phyloP scores from a whole-genome alignment of 2,888 invertebrate genomes.

The Heliconius hortense region DNA sequence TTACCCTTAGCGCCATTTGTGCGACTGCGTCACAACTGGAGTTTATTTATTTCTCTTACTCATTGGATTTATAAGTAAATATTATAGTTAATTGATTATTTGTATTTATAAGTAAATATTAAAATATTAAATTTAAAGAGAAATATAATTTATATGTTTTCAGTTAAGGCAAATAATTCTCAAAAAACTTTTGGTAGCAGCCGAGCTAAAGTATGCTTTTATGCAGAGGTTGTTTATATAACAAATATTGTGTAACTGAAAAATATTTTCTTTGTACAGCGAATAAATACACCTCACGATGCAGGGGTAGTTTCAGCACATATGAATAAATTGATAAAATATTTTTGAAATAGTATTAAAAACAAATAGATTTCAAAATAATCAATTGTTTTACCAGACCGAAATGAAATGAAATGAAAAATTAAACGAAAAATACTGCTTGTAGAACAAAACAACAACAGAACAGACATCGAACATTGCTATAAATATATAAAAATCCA shows the following conservation, averaged over 20 bases:
- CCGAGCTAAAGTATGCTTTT: conserved; percentile 6
- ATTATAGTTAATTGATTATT: no score
- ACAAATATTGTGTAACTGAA: conserved; percentile 11
- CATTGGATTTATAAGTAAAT: no score
- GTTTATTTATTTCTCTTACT: no score
- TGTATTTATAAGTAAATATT: neutral
- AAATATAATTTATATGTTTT: neutral
- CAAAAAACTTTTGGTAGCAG: neutral
- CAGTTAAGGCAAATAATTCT: neutral
- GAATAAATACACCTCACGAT: neutral
- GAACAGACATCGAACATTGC: neutral
- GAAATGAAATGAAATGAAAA: no score
- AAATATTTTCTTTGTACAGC: neutral
- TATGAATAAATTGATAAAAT: neutral
- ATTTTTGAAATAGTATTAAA: neutral
- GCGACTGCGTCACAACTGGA: no score
- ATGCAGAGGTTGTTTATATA: neutral
- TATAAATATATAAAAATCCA: no score
- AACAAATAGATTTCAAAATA: neutral
- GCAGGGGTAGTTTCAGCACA: neutral
- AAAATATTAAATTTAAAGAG: neutral
- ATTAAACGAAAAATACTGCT: no score
- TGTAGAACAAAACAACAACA: no score
- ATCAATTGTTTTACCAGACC: neutral
- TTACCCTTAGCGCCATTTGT: no score